phyloP scores from a whole-genome alignment of 2,888 invertebrate species.

The Drosophila niveifrons region DNA sequence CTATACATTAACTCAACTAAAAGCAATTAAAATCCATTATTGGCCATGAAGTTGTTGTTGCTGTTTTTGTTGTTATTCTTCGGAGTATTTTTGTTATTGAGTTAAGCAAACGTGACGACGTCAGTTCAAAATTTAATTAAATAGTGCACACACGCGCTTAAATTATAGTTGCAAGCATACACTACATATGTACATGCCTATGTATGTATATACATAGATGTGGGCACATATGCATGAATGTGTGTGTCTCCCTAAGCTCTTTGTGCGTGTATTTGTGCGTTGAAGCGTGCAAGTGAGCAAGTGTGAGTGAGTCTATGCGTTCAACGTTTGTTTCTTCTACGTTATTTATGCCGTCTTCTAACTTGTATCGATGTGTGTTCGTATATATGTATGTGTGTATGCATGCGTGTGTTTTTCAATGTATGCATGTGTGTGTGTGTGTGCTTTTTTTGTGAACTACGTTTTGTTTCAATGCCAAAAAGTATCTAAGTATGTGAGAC shows the following conservation, averaged over 20 bases:
- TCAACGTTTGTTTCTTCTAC: slow-evolving; percentile 68
- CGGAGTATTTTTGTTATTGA: slow-evolving; percentile 41
- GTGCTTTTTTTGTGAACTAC: slow-evolving; percentile 77
- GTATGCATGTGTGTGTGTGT: slow-evolving; percentile 30
- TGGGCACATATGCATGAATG: slow-evolving; percentile 13
- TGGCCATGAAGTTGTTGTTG: slow-evolving; percentile 51
- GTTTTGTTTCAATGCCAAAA: slow-evolving; percentile 82
- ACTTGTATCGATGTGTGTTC: slow-evolving; percentile 43
- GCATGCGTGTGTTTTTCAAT: neutral
- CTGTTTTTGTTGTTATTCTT: slow-evolving; percentile 25
- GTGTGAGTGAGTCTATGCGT: slow-evolving; percentile 52
- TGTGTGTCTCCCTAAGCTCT: slow-evolving; percentile 57
- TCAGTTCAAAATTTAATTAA: slow-evolving; percentile 61
- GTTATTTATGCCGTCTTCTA: slow-evolving; percentile 64
- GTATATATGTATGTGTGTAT: slow-evolving; percentile 35
- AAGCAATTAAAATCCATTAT: slow-evolving; percentile 29
- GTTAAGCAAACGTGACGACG: slow-evolving; percentile 8
- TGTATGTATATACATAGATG: slow-evolving; percentile 1
- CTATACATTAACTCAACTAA: slow-evolving; percentile 26
- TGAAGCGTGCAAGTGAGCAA: slow-evolving; percentile 28
- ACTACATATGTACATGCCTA: neutral
- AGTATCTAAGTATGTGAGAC: slow-evolving; percentile 70
- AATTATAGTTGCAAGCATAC: slow-evolving; percentile 20
- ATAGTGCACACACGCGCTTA: slow-evolving; percentile 63
- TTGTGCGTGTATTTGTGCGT: slow-evolving; percentile 22